These are phyloP conservation scores for Sinonovacula constricta DNA, from an alignment of 1,140 invertebrate species.

Conservation along the genomic window DNA sequence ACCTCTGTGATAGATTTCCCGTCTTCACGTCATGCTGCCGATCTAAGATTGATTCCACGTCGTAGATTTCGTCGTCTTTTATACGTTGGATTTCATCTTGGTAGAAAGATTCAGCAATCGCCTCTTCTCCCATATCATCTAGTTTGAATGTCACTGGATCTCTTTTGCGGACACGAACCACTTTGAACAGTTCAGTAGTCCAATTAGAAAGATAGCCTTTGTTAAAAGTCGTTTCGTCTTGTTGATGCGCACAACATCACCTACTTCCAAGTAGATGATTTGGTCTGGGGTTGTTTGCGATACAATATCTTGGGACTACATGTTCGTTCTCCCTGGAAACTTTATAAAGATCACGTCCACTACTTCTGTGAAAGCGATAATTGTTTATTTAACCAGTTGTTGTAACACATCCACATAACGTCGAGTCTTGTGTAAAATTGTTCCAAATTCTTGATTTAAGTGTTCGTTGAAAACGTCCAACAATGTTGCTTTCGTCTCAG, in stretches of 20 bases:
- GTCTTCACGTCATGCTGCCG: neutral
- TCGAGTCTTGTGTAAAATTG: slow-evolving; percentile 27
- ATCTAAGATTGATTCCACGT: neutral
- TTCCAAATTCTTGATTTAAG: slow-evolving; percentile 36
- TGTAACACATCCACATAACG: slow-evolving; percentile 28
- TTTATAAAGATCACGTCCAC: no score
- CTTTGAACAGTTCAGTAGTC: no score
- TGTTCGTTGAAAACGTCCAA: slow-evolving; percentile 32
- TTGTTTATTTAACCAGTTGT: no score
- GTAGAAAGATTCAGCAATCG: neutral
- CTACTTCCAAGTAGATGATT: slow-evolving; percentile 2
- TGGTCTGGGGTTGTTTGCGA: neutral
- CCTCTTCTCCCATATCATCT: neutral
- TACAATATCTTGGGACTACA: slow-evolving; percentile 16
- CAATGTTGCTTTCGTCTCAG: slow-evolving; percentile 30
- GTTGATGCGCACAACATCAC: slow-evolving; percentile 28
- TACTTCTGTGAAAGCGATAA: no score
- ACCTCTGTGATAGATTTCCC: neutral
- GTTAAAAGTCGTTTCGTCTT: slow-evolving; percentile 42
- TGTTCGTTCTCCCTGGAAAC: no score
- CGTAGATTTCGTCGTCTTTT: neutral
- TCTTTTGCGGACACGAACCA: no score
- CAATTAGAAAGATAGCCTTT: slow-evolving; percentile 44
- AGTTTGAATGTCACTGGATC: neutral
- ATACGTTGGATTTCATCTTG: neutral